phyloP scores from a whole-genome alignment of 2,113 vertebrate species.

The Erythrocebus patas region DNA sequence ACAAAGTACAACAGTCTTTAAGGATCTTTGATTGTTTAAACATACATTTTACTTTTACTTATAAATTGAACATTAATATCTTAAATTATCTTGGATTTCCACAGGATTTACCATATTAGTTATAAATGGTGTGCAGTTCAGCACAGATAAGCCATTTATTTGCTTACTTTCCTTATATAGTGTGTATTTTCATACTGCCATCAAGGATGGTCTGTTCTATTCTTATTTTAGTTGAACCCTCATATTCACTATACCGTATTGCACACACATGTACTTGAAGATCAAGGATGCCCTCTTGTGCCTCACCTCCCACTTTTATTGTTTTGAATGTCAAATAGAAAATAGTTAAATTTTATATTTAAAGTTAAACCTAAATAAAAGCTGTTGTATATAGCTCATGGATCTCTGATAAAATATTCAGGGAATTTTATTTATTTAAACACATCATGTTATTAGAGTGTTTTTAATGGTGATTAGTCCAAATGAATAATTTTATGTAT shows the following conservation, averaged over 20 bases:
- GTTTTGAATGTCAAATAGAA: background rate
- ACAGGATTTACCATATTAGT: background rate
- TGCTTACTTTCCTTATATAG: background rate
- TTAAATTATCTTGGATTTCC: background rate
- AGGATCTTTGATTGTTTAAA: background rate
- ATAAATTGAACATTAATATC: background rate
- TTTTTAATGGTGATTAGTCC: slow-evolving; percentile 2
- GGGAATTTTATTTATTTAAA: background rate
- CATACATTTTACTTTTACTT: background rate
- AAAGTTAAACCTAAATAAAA: background rate
- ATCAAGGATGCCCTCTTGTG: background rate
- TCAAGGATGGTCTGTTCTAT: background rate
- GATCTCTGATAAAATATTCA: background rate
- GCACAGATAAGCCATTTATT: background rate
- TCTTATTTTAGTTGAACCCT: background rate
- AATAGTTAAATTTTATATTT: background rate
- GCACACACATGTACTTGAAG: background rate
- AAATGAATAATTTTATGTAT: background rate
- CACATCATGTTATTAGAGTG: background rate
- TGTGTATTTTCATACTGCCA: background rate
- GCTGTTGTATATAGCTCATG: background rate
- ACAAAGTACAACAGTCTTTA: background rate
- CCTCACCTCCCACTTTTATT: background rate
- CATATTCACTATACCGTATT: background rate
- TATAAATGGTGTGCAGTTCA: background rate